Conservation (phyloP, 2,113 vertebrate species). For the Etia nguti region DNA sequence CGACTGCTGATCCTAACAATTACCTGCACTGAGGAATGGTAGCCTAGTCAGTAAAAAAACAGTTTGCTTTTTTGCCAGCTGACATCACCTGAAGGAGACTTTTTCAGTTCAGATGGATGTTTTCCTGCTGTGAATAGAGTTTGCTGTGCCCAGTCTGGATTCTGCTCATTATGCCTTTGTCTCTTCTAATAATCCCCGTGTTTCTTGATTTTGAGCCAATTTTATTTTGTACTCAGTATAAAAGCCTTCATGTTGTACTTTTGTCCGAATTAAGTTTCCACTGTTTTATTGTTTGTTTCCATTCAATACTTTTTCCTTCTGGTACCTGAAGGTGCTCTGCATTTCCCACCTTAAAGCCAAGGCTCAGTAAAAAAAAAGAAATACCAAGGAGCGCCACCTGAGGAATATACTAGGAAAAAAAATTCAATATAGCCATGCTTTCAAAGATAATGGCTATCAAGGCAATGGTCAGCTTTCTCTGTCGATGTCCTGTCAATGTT, state of each 20-base stretch:
- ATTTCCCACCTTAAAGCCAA: background rate
- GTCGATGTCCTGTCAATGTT: background rate
- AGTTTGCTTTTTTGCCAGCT: background rate
- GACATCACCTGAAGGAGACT: background rate
- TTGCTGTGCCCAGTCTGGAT: background rate
- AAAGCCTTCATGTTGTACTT: background rate
- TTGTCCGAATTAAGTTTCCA: background rate
- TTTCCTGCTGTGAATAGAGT: background rate
- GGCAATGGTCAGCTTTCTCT: background rate
- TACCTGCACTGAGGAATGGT: background rate
- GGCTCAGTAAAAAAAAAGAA: background rate
- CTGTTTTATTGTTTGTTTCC: background rate
- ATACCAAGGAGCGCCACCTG: background rate
- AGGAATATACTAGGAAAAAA: background rate
- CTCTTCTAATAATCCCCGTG: background rate
- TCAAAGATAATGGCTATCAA: background rate
- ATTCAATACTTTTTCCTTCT: background rate
- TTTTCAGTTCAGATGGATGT: background rate
- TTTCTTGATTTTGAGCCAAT: background rate
- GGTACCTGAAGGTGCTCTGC: background rate
- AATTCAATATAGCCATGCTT: background rate
- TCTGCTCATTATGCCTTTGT: background rate
- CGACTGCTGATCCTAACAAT: background rate
- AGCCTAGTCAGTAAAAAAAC: background rate
- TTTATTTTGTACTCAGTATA: background rate